Conservation (phyloP, 2,113 vertebrate species). For the Ahaetulla prasina region DNA sequence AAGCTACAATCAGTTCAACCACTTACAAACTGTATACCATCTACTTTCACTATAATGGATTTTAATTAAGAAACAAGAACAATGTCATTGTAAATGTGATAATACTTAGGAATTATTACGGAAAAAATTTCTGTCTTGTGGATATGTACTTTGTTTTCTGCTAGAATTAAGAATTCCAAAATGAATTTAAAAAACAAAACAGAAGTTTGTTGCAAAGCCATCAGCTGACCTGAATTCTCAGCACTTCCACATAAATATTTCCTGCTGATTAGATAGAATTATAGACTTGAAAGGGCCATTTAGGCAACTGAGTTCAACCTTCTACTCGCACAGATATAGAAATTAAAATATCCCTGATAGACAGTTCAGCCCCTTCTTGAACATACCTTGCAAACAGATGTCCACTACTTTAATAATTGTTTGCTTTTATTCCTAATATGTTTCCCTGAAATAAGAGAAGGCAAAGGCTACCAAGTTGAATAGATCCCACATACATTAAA, state of each 20-base stretch:
- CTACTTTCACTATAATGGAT: neutral
- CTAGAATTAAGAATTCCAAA: neutral
- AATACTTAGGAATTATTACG: neutral
- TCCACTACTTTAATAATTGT: neutral
- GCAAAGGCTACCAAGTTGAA: neutral
- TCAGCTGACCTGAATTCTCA: neutral
- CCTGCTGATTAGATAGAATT: neutral
- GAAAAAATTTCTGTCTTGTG: neutral
- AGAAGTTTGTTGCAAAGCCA: neutral
- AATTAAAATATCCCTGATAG: neutral
- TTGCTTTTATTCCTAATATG: neutral
- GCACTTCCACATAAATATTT: neutral
- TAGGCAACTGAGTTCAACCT: neutral
- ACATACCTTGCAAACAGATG: neutral
- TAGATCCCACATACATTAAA: neutral
- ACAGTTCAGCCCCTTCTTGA: neutral
- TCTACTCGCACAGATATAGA: neutral
- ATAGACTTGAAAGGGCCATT: neutral
- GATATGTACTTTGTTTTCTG: neutral
- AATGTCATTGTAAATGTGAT: neutral
- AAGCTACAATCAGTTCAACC: neutral
- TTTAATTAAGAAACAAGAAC: neutral
- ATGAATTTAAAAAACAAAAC: neutral
- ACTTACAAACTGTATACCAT: neutral
- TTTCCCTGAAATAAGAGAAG: neutral